Evolutionary conservation across 2,888 invertebrate species (phyloP), one percentile per base, ranked within the genome.

Genomic region (Gnatocerus cornutus): DNA sequence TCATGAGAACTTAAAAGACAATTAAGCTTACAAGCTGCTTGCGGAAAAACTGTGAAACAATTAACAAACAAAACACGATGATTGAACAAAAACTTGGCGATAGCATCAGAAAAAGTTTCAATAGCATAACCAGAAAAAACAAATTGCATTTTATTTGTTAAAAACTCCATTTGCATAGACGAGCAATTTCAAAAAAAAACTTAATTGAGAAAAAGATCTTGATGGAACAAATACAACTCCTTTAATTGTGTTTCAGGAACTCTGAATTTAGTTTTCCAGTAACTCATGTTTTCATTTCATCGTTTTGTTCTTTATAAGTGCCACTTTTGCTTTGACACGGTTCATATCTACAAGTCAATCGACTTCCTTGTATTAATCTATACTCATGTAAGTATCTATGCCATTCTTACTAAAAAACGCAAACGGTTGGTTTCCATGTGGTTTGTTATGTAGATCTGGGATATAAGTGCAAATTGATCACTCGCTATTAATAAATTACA

Each of bases 361-460:
- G 43, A 62, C 62, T 68, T 68, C 68, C 62, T 59, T 53, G 61
- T 67, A 61, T 48, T 67, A 59, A 61, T 61, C 50, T 55, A 39
- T 33, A 43, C 33, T 48, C 61, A 48, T 33, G 33, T 48, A 52
- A 39, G 12, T 68, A 73, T 73, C 64, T 67, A 52, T 72, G 73
- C 59, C 72, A 74, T 55, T 71, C 68, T 59, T 55, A 37, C 52
- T 46, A 43, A 33, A 43, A 55, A 71, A 73, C 72, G 71, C 64
- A 66, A 71, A 62, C 58, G 52, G 33, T 29, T 67, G 21, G 59
- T 68, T 71, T 75, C 64, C 71, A 71, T 71, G 71, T 67, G 75
- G 75, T 73, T 75, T 67, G 67, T 46, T 72, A 73, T 69, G 66
- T 73, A 73, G 70, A 52, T 62, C 70, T 53, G 48, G 58, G 53